Base-by-base conservation (phyloP, 2,888 invertebrate species). In the Quadroppia sp. region DNA sequence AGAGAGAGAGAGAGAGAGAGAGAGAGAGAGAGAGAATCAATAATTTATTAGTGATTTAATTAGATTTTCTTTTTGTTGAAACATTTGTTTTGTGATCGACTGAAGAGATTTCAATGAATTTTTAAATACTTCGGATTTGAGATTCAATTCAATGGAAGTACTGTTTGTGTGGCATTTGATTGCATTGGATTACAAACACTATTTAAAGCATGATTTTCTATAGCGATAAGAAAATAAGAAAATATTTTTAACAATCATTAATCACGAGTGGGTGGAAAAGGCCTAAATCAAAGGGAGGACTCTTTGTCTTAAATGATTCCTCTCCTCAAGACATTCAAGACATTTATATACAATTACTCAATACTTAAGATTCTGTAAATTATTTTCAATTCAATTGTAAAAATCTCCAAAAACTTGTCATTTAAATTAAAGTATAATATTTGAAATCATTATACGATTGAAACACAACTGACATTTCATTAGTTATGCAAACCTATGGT, bases 121-220 rank as follows among this genome's bases (percentile, higher is more conserved):
- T 28, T 59, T 59, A 30, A 59, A 59, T 7, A 59, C 59, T 59
- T 7, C 20, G 36, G n/a, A 64, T 36, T 36, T 64, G 40, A 64
- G 20, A 64, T 2, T 20, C 4, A 64, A 64, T n/a, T 64, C 2
- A 23, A 36, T 56, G 23, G 4, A 20, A n/a, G n/a, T 59, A n/a
- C 9, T 40, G n/a, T 9, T 36, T 64, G 36, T 64, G 64, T 64
- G 64, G 64, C 36, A 61, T 64, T 20, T 20, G n/a, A 64, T 64
- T 64, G 64, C 36, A 61, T 64, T 20, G 40, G n/a, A 64, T 64
- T 64, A 64, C 64, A 64, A 36, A 64, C 64, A 20, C 64, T 64
- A 64, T 64, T 64, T 17, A 64, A 36, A 36, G 64, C 32, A 64
- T 59, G 59, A 59, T 53, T 15, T n/a, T 13, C 7, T 4, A 59